Evolutionary conservation across 2,113 vertebrate species (phyloP).

Genomic region (Solenodon paradoxus): DNA sequence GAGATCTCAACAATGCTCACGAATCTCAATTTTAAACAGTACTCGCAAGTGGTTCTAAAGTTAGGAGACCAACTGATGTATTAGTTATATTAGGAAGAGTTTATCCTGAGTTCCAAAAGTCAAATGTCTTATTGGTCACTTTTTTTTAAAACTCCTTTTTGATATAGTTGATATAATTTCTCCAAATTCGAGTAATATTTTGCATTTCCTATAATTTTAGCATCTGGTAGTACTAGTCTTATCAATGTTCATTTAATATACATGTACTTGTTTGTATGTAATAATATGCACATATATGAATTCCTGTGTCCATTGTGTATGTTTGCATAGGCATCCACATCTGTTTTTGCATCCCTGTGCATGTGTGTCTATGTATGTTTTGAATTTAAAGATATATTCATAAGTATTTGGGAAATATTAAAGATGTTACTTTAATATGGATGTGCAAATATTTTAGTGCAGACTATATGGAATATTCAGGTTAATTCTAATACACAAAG

Average conservation of each 20-base stretch:
- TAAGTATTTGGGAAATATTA: neutral
- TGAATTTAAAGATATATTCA: neutral
- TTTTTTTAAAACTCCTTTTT: neutral
- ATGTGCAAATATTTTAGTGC: neutral
- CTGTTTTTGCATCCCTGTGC: neutral
- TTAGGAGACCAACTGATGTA: neutral
- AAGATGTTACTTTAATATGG: neutral
- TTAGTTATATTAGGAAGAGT: neutral
- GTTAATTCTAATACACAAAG: neutral
- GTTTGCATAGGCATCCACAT: fast-evolving
- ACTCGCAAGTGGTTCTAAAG: neutral
- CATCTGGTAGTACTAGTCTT: neutral
- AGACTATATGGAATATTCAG: neutral
- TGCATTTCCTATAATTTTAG: neutral
- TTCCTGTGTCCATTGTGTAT: neutral
- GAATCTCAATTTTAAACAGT: neutral
- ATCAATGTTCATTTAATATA: neutral
- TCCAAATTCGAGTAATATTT: neutral
- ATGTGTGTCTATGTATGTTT: neutral
- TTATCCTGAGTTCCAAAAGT: neutral
- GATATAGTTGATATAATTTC: neutral
- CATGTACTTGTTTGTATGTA: fast-evolving
- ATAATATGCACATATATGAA: neutral
- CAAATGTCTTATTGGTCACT: neutral
- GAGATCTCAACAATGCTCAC: neutral